phyloP scores from a whole-genome alignment of 1,140 invertebrate species.

The Drosophila sechellia region DNA sequence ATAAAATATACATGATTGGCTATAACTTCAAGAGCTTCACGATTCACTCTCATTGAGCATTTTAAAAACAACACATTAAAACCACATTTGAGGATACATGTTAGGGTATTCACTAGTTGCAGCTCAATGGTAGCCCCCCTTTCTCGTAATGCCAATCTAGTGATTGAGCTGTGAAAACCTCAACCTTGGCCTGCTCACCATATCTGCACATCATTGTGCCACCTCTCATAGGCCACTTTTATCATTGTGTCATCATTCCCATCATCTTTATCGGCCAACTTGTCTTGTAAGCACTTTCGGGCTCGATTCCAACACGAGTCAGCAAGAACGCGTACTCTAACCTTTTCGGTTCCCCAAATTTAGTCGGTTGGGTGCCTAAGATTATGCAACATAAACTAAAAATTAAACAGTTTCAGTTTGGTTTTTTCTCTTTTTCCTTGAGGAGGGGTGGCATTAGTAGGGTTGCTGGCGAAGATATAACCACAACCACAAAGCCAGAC shows the following conservation, averaged over 20 bases:
- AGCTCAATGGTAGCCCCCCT: neutral
- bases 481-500: conserved; percentile 68
- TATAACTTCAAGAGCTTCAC: too few species aligned
- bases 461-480: neutral
- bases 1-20: too few species aligned
- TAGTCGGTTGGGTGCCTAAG: conserved; percentile 27
- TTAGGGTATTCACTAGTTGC: neutral
- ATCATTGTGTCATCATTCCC: conserved; percentile 45
- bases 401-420: conserved; percentile 59
- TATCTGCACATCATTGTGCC: conserved; percentile 3
- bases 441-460: too few species aligned
- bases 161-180: conserved; percentile 62
- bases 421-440: neutral
- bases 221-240: neutral
- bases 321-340: conserved; percentile 33
- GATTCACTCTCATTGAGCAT: too few species aligned
- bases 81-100: too few species aligned
- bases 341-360: conserved; percentile 5
- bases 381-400: conserved; percentile 81
- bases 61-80: too few species aligned
- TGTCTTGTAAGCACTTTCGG: conserved; percentile 40
- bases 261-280: conserved; percentile 41
- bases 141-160: conserved; percentile 58
- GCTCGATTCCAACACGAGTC: conserved; percentile 23
- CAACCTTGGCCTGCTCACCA: conserved; percentile 6